Evolutionary conservation across 2,797 vertebrate species (phyloP).

Genomic region (Neosalanx taihuensis): DNA sequence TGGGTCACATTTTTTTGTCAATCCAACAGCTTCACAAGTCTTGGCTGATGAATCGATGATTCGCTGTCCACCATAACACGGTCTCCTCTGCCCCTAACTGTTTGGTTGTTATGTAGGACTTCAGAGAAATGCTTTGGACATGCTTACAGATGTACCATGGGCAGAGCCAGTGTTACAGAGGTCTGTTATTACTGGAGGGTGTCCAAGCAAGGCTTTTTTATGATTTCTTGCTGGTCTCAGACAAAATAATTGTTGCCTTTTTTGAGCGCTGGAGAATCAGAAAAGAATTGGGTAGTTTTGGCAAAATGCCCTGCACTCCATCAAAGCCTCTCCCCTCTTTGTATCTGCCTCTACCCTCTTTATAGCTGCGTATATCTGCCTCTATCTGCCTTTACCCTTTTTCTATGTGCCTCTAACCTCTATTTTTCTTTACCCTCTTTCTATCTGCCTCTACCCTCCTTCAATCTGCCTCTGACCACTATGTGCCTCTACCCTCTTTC

Average conservation of each 20-base stretch:
- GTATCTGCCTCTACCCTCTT: constrained; percentile 2
- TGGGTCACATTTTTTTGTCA: constrained; percentile 34
- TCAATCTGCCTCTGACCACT: constrained; percentile 23
- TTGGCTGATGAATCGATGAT: constrained; percentile 11
- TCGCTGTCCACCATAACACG: constrained; percentile 5
- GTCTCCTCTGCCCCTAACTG: background rate
- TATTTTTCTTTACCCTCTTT: no score
- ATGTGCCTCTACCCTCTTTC: background rate
- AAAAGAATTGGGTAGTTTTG: constrained; percentile 38
- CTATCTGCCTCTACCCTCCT: constrained; percentile 7
- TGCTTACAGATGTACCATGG: constrained; percentile 14
- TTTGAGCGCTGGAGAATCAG: constrained; percentile 40
- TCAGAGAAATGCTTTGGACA: constrained; percentile 12
- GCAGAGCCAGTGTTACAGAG: background rate
- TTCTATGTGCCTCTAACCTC: background rate
- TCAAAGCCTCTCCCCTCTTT: constrained; percentile 28
- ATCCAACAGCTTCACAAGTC: constrained; percentile 15
- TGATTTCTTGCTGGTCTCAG: constrained; percentile 29
- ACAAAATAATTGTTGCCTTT: constrained; percentile 51
- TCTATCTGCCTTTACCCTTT: background rate
- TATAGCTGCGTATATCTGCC: constrained; percentile 28
- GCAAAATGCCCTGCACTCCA: constrained; percentile 35
- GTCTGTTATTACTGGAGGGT: constrained; percentile 19
- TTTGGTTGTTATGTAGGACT: constrained; percentile 22
- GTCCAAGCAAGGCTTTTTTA: constrained; percentile 25